These are phyloP conservation scores for Mylabris phalerata DNA, from an alignment of 1,140 invertebrate species.

Conservation along the genomic window DNA sequence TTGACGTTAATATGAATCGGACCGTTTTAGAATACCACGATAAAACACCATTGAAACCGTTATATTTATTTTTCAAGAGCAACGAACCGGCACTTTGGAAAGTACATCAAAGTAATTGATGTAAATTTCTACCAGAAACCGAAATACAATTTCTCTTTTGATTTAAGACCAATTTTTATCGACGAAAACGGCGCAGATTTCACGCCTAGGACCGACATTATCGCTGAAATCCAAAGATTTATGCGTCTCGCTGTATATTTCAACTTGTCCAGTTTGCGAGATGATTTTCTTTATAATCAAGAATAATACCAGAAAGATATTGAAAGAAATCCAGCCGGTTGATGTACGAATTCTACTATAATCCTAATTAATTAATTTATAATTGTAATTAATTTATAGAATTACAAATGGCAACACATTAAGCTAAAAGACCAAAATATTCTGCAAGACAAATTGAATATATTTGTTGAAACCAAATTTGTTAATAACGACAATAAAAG, in stretches of 20 bases:
- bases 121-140: background rate
- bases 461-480: constrained; percentile 29
- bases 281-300: constrained; percentile 23
- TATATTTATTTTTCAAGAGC: constrained; percentile 27
- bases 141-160: background rate
- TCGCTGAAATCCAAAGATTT: constrained; percentile 21
- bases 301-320: constrained; percentile 9
- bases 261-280: constrained; percentile 22
- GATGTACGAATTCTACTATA: constrained; percentile 1
- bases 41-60: constrained; percentile 21
- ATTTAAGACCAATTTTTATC: constrained; percentile 30
- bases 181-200: constrained; percentile 25
- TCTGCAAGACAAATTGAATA: constrained; percentile 16
- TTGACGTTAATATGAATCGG: constrained; percentile 27
- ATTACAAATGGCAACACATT: constrained; percentile 24
- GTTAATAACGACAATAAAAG: background rate
- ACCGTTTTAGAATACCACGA: constrained; percentile 23
- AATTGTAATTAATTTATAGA: constrained; percentile 12
- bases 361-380: background rate
- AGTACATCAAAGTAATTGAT: constrained; percentile 30
- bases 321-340: constrained; percentile 22
- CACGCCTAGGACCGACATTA: constrained; percentile 25
- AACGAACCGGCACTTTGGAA: constrained; percentile 27
- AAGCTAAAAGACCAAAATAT: constrained; percentile 31
- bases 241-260: constrained; percentile 27